Base-by-base conservation (phyloP, 2,888 invertebrate species). In the Tolmerus cingulatus region DNA sequence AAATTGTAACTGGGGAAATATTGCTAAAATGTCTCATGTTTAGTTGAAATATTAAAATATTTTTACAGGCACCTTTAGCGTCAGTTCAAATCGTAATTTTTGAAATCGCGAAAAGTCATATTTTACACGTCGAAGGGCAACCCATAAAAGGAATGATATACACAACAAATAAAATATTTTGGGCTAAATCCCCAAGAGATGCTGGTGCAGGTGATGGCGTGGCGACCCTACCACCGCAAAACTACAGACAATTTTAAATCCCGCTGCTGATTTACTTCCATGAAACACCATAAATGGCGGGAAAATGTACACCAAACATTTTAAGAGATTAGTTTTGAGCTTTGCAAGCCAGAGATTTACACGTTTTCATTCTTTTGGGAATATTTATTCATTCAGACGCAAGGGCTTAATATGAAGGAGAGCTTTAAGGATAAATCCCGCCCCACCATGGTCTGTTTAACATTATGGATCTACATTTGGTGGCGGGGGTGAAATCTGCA, bases 321-420 rank as follows among this genome's bases (percentile, higher is more conserved):
- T 81, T 81, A 81, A 81, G 81, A 81, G 81, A 81, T 81, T 81
- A 81, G 81, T 81, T 81, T 81, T 81, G 81, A 81, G 81, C 81
- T 81, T 81, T 81, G 55, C 81, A 34, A 46, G 51, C 55, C 51
- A 55, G 23, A 81, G 51, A 81, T 81, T 81, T 81, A 81, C 81
- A 81, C 81, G 30, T 51, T 81, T 81, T 55, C 43, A 23, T 46
- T 55, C 81, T 81, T 46, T 81, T 51, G 81, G 81, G 81, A 55
- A 81, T 81, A 51, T 55, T 55, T 55, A 81, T 81, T 81, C 51
- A 27, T 55, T 23, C 16, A 5, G 81, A 81, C 16, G 81, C 5
- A 51, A 30, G 30, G 51, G 81, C 55, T 81, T 81, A 81, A 81
- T 55, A 81, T 81, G 51, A 55, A 55, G 55, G n/a, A 79, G 16